phyloP scores from a whole-genome alignment of 2,888 invertebrate genomes.

The Conomelus anceps region DNA sequence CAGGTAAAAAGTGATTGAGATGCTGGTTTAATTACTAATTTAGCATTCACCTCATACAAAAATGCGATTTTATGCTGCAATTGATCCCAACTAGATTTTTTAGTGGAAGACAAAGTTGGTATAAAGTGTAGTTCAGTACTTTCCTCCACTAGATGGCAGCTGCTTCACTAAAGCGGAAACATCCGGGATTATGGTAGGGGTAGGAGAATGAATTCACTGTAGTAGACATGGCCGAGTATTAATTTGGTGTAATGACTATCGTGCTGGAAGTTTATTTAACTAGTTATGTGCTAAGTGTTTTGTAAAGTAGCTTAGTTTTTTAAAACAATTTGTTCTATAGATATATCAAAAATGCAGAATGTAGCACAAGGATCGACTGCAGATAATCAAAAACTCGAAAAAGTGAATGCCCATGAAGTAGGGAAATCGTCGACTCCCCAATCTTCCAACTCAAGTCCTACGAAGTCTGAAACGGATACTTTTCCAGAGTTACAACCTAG shows the following conservation, averaged over 20 bases:
- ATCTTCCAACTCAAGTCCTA: conserved; percentile 75
- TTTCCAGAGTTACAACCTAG: conserved; percentile 76
- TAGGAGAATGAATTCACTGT: conserved; percentile 26
- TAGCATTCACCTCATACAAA: background rate
- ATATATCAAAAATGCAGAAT: conserved; percentile 86
- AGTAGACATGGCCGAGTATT: conserved; percentile 36
- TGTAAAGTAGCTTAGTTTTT: conserved; percentile 37
- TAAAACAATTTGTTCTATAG: conserved; percentile 41
- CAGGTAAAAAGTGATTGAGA: background rate
- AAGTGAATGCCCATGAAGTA: conserved; percentile 57
- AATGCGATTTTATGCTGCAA: background rate
- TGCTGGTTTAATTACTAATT: background rate
- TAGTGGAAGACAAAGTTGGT: background rate
- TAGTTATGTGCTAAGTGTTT: conserved; percentile 41
- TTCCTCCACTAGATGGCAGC: conserved; percentile 27
- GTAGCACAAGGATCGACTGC: conserved; percentile 67
- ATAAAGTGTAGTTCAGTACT: background rate
- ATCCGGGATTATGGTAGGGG: conserved; percentile 31
- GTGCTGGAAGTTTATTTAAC: conserved; percentile 35
- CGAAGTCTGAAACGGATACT: conserved; percentile 80
- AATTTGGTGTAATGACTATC: conserved; percentile 18
- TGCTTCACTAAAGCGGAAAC: conserved; percentile 32
- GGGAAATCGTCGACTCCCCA: conserved; percentile 64
- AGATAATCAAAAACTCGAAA: conserved; percentile 76
- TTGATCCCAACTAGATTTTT: background rate